phyloP scores from a whole-genome alignment of 2,888 invertebrate genomes.

The Diarsia dahlii region DNA sequence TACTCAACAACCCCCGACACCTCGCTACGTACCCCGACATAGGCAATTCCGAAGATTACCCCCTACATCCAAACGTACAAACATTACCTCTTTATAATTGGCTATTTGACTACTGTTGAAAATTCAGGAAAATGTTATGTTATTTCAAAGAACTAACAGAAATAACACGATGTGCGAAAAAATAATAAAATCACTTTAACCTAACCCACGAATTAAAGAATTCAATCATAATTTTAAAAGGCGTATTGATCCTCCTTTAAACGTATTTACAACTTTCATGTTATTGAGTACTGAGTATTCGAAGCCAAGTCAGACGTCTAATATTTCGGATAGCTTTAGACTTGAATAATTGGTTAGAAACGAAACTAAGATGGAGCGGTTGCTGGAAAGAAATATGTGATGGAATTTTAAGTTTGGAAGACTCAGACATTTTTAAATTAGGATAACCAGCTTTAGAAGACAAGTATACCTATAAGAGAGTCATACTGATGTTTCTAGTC shows the following conservation, averaged over 20 bases:
- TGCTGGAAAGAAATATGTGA: conserved; percentile 34
- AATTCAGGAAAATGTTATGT: no score
- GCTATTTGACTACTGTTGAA: no score
- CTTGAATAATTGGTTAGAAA: conserved; percentile 47
- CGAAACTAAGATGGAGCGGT: conserved; percentile 46
- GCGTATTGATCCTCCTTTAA: background rate
- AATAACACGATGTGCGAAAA: no score
- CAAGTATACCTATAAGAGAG: background rate
- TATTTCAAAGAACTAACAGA: no score
- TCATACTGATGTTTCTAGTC: background rate
- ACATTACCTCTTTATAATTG: background rate
- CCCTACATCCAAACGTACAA: background rate
- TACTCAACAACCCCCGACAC: no score
- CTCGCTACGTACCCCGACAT: no score
- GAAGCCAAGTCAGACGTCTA: conserved; percentile 14
- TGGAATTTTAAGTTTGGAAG: conserved; percentile 33
- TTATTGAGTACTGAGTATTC: conserved; percentile 19
- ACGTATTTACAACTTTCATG: conserved; percentile 19
- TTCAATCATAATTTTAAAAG: background rate
- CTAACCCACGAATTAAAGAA: no score
- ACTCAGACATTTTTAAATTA: conserved; percentile 15
- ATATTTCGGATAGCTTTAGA: conserved; percentile 39
- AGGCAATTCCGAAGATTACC: background rate
- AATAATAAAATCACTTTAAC: no score
- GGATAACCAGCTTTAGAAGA: no score